These are phyloP conservation scores for Lepidocyrtinus sp. DNA, from an alignment of 2,888 invertebrate species.

Conservation along the genomic window DNA sequence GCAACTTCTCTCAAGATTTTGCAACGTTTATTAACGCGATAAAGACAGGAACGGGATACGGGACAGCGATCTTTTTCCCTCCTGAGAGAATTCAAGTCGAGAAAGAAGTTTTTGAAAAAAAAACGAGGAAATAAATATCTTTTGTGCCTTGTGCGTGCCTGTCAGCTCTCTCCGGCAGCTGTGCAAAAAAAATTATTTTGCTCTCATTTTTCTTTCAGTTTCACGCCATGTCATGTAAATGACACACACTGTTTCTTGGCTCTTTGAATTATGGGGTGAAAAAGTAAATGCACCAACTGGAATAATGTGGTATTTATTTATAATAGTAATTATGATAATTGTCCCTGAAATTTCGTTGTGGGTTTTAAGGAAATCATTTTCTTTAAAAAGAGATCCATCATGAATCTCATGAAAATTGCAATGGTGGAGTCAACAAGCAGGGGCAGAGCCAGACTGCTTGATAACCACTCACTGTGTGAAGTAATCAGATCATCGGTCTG, in stretches of 20 bases:
- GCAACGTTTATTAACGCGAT: slow-evolving; percentile 1
- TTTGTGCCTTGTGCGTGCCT: slow-evolving; percentile 59
- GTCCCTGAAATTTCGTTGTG: background rate
- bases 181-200: slow-evolving; percentile 56
- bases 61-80: slow-evolving; percentile 3
- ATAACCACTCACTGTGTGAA: slow-evolving; percentile 35
- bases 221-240: slow-evolving; percentile 60
- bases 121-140: slow-evolving; percentile 61
- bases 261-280: slow-evolving; percentile 16
- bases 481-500: slow-evolving; percentile 57
- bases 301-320: slow-evolving; percentile 16
- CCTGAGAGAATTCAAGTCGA: slow-evolving; percentile 25
- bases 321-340: slow-evolving; percentile 21
- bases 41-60: slow-evolving; percentile 7
- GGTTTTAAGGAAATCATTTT: background rate
- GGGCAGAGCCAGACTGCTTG: too few species aligned
- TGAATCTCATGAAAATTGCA: slow-evolving; percentile 23
- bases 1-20: slow-evolving; percentile 19
- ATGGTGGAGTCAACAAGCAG: slow-evolving; percentile 11
- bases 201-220: slow-evolving; percentile 61
- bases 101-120: slow-evolving; percentile 49
- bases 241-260: slow-evolving; percentile 56
- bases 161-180: slow-evolving; percentile 60
- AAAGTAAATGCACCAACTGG: slow-evolving; percentile 4
- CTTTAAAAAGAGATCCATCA: background rate